Base-by-base conservation (phyloP, 2,888 invertebrate species). In the Ophion ellenae region DNA sequence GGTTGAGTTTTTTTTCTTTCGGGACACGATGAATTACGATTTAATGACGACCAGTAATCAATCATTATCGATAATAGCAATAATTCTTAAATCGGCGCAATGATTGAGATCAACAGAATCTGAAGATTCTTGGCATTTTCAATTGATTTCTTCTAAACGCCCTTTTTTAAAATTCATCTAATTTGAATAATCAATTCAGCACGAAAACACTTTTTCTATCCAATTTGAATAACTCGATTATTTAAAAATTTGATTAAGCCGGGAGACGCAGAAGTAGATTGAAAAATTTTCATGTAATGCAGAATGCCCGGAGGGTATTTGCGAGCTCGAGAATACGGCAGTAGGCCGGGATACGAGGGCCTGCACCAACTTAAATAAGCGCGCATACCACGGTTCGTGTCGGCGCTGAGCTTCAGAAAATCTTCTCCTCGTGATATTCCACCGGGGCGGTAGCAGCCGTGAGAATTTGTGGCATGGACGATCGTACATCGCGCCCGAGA, bases 361-460 rank as follows among this genome's bases (percentile, higher is more conserved):
- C 53, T 59, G 73, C 59, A 71, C 69, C 83, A 70, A 74, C 74
- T 80, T 74, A 75, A 75, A 75, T 77, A 81, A 67, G 53, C 45
- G 59, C 61, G 81, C 57, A 81, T 71, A 71, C 70, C 80, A 66
- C 17, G 57, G 36, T 71, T 57, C 57, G 64, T 71, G 70, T 64
- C 77, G 53, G 63, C 28, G 24, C 24, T 2, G 59, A 28, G 64
- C 66, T 73, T 67, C 76, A 69, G 71, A 84, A 84, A 76, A 64
- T 66, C 69, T 69, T 75, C 71, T 63, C 53, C n/a, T 64, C 70
- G 73, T 64, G 32, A 61, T 61, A 64, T 69, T 73, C 28, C 57
- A 67, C 67, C 77, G 75, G 53, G 64, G 66, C 66, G 66, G 81
- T 77, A 77, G 81, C 71, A 77, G 40, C 71, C 70, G 76, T 75